Base-by-base conservation (phyloP, 2,113 vertebrate species). In the Monopterus albus region DNA sequence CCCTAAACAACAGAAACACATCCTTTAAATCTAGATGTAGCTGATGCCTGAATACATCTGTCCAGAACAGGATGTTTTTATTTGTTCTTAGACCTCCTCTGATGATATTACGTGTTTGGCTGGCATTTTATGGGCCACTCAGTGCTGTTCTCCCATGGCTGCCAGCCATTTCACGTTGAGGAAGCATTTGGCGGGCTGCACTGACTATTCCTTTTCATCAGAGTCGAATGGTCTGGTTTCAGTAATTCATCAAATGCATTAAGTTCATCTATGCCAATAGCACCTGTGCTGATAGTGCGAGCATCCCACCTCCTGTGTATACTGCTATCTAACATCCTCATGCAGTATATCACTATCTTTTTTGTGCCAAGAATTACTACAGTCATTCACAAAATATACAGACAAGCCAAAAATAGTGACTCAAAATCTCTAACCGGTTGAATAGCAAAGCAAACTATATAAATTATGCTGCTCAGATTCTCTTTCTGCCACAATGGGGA, bases 151-250 rank as follows among this genome's bases (percentile, higher is more conserved):
- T 65, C 65, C 47, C 49, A 39, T 42, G 55, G 68, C 74, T 57
- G 62, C 18, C 58, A 26, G 75, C 50, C 78, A 82, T 76, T 70
- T 79, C 68, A 79, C 36, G 14, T 55, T 49, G 63, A 76, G 47
- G 62, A 66, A 18, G 63, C 75, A 59, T 79, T 72, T 77, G 58
- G 74, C n/a, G 3, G 36, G 45, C 43, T 40, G 46, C 28, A 69
- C 64, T 39, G 66, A 63, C 40, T 40, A 38, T 45, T 67, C 38
- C 46, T 72, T 60, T 39, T 58, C 20, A 66, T 40, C 51, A 45
- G 31, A 46, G 49, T 56, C 31, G 38, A 82, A 68, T 2, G 17
- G 51, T 71, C 59, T 78, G 63, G 47, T 79, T 71, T 84, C 61
- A 72, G 59, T 47, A 29, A 75, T 43, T 69, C 28, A 49, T 59